Evolutionary conservation across 2,113 vertebrate genomes (phyloP).

Genomic region (Laticauda laticaudata): DNA sequence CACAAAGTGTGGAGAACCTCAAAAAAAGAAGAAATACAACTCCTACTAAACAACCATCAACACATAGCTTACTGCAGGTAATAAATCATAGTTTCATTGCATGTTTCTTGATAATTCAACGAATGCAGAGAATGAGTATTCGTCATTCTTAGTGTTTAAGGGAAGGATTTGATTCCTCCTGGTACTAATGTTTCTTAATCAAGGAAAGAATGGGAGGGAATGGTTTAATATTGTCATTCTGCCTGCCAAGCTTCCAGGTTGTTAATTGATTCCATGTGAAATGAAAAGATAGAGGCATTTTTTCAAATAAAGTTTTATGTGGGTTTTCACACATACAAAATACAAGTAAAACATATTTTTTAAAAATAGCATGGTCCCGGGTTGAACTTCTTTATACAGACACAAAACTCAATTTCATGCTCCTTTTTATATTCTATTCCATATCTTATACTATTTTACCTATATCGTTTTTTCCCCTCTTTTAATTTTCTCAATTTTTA

Average conservation of each 20-base stretch:
- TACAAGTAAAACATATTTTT: no score
- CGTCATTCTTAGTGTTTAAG: constrained; percentile 50
- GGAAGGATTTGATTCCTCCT: constrained; percentile 27
- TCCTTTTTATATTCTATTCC: no score
- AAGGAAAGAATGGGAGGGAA: constrained; percentile 46
- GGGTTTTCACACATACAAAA: no score
- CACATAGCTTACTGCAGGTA: constrained; percentile 41
- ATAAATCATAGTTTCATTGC: constrained; percentile 55
- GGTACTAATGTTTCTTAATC: constrained; percentile 52
- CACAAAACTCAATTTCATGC: no score
- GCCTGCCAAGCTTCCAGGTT: constrained; percentile 35
- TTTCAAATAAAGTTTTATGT: neutral
- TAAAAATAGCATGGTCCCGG: no score
- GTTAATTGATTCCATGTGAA: constrained; percentile 53
- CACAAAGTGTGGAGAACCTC: constrained; percentile 50
- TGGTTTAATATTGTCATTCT: constrained; percentile 53
- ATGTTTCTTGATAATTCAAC: constrained; percentile 49
- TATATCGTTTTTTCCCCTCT: no score
- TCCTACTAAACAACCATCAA: constrained; percentile 25
- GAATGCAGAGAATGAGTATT: constrained; percentile 49
- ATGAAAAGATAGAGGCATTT: constrained; percentile 21
- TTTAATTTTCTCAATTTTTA: no score
- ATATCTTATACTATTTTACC: no score
- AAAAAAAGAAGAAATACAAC: no score
- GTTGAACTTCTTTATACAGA: no score